A percentile compares a stretch with the other conserved stretches of the same genome.
Evolutionary conservation across 2,797 vertebrate genomes (phyloP).

Genomic region (Acanthiza pusilla): DNA sequence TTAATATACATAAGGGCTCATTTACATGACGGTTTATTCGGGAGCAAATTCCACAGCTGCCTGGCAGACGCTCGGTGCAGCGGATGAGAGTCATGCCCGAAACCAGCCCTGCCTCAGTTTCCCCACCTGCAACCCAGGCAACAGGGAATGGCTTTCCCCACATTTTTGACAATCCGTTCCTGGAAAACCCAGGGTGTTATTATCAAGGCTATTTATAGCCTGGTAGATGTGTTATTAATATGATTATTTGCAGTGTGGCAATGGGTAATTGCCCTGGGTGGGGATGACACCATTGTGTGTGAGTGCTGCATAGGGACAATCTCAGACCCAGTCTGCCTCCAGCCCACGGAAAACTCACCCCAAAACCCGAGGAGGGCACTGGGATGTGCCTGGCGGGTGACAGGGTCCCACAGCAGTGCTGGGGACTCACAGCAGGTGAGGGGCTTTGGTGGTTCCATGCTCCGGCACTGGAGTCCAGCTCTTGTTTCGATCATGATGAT

Average conservation of each 20-base stretch:
- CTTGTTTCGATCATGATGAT: constrained; percentile 47
- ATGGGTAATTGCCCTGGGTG: neutral
- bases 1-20: constrained; percentile 56
- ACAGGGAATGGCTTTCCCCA: neutral
- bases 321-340: neutral
- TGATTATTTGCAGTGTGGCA: neutral
- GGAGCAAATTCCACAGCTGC: constrained; percentile 55
- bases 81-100: neutral
- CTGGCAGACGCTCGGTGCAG: neutral
- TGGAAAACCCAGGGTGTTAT: constrained; percentile 43
- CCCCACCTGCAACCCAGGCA: neutral
- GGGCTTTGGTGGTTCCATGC: neutral
- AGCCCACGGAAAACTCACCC: neutral
- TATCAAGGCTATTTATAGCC: constrained; percentile 36
- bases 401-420: neutral
- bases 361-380: neutral
- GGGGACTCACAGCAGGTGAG: neutral
- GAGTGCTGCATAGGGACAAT: neutral
- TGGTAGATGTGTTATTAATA: neutral
- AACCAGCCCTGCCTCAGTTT: constrained; percentile 45
- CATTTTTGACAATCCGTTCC: neutral
- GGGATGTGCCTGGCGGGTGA: fast-evolving
- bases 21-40: constrained; percentile 44
- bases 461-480: neutral
- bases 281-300: neutral